Percentiles rank a stretch among this genome's conserved stretches.
These are phyloP conservation scores for Doris montereyensis DNA, from an alignment of 2,888 invertebrate genomes.

Conservation along the genomic window DNA sequence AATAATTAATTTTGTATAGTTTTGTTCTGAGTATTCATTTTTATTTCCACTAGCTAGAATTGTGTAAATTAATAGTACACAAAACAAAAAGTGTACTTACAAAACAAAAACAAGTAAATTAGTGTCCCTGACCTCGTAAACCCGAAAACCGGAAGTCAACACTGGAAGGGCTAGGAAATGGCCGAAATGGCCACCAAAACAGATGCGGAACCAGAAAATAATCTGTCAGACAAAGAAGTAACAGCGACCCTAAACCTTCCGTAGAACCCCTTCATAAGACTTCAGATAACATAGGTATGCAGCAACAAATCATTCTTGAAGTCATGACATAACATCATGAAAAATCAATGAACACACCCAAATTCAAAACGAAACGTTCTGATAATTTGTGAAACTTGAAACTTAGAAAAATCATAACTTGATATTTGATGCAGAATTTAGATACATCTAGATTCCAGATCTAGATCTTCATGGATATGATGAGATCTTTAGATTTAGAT, in stretches of 20 bases:
- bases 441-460: too few relatives aligned
- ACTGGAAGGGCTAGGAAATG: constrained; percentile 36
- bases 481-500: too few relatives aligned
- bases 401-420: too few relatives aligned
- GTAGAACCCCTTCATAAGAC: constrained; percentile 44
- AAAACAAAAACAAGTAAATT: neutral
- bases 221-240: constrained; percentile 57
- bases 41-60: neutral
- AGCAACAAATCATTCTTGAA: too few relatives aligned
- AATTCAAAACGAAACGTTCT: too few relatives aligned
- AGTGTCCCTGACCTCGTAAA: constrained; percentile 3
- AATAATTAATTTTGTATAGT: neutral
- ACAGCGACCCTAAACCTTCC: constrained; percentile 58
- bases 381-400: too few relatives aligned
- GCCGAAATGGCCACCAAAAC: constrained; percentile 65
- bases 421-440: too few relatives aligned
- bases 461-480: too few relatives aligned
- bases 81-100: too few relatives aligned
- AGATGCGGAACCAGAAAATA: constrained; percentile 54
- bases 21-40: neutral
- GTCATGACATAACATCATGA: neutral
- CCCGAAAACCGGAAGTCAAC: constrained; percentile 46
- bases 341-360: constrained; percentile 34
- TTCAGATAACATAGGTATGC: too few relatives aligned
- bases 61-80: too few relatives aligned